Percentiles rank a stretch among this genome's conserved stretches.
Evolutionary conservation across 2,113 vertebrate species (phyloP).

Genomic region (Vireo altiloquus): DNA sequence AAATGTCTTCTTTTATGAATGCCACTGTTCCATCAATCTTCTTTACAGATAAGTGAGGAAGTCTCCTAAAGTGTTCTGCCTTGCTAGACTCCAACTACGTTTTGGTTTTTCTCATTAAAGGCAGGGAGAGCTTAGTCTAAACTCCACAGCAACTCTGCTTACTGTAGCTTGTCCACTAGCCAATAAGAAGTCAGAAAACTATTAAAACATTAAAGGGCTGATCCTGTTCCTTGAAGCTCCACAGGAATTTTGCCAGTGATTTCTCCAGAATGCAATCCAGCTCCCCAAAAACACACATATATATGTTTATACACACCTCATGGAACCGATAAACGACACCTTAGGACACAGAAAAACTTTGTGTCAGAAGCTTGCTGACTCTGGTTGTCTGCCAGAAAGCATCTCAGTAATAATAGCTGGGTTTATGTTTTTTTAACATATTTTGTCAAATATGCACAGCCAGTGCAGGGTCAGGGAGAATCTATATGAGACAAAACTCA

Average conservation of each 20-base stretch:
- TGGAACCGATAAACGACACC: background rate
- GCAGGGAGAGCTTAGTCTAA: conserved; percentile 7
- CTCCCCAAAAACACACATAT: background rate
- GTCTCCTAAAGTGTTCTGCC: background rate
- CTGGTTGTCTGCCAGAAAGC: background rate
- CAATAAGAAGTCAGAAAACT: conserved; percentile 51
- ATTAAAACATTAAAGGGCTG: background rate
- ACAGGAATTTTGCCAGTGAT: conserved; percentile 6
- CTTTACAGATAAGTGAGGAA: background rate
- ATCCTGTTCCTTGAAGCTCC: background rate
- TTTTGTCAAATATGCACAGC: background rate
- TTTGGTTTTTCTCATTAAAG: background rate
- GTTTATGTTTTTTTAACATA: background rate
- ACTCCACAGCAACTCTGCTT: conserved; percentile 39
- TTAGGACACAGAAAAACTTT: background rate
- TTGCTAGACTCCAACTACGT: background rate
- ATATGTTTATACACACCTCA: background rate
- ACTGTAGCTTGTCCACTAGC: background rate
- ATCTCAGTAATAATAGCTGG: background rate
- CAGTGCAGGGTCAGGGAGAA: background rate
- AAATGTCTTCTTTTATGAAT: background rate
- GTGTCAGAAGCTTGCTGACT: background rate
- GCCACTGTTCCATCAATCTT: background rate
- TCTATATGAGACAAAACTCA: background rate
- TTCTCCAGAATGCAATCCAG: conserved; percentile 7